Percentiles rank a stretch among this genome's conserved stretches.
Conservation (phyloP, 2,888 invertebrate species). For the Allygus modestus region DNA sequence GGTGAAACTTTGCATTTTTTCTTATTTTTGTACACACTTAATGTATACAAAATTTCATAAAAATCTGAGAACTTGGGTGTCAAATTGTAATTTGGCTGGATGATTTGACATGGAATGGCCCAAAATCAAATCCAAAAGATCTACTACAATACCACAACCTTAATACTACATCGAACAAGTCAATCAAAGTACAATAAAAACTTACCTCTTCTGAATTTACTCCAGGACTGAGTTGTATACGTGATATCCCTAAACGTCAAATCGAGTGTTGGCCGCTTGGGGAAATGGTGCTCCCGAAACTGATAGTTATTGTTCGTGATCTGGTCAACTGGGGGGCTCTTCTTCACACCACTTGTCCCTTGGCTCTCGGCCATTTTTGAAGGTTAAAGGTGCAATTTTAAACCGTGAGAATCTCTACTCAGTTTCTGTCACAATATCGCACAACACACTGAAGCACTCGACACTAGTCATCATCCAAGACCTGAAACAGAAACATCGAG, state of each 20-base stretch:
- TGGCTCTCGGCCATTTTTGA: background rate
- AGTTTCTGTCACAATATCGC: background rate
- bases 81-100: no score
- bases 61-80: no score
- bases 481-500: background rate
- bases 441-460: background rate
- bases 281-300: slow-evolving; percentile 74
- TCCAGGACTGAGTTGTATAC: slow-evolving; percentile 80
- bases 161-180: no score
- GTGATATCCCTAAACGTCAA: slow-evolving; percentile 83
- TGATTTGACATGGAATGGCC: no score
- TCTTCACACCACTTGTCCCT: background rate
- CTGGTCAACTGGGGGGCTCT: slow-evolving; percentile 3
- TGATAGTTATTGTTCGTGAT: slow-evolving; percentile 60
- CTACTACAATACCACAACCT: no score
- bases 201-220: slow-evolving; percentile 80
- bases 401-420: background rate
- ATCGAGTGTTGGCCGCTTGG: slow-evolving; percentile 81
- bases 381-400: background rate
- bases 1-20: no score
- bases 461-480: background rate
- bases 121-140: no score
- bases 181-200: background rate
- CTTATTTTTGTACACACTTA: no score
- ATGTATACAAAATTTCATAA: no score